Percentiles rank a stretch among this genome's conserved stretches.
phyloP scores from a whole-genome alignment of 2,113 vertebrate species.

The Agapornis roseicollis region DNA sequence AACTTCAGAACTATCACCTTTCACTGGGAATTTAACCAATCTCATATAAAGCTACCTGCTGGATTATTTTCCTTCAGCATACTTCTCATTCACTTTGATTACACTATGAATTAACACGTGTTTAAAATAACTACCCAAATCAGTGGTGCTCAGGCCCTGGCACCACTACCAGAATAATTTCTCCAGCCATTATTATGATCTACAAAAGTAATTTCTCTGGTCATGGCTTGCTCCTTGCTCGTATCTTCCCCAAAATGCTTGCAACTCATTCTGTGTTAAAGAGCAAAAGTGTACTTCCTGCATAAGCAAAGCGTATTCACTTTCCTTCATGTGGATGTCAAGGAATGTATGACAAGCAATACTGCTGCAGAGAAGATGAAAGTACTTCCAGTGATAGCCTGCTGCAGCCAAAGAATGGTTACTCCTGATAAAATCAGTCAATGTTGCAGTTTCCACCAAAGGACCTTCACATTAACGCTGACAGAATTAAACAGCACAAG shows the following conservation, averaged over 20 bases:
- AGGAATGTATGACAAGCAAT: background rate
- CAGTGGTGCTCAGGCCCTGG: background rate
- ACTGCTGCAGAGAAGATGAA: background rate
- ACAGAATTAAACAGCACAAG: background rate
- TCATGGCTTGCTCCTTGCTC: background rate
- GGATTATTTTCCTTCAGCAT: background rate
- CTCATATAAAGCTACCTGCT: background rate
- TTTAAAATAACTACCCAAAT: background rate
- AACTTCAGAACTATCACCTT: background rate
- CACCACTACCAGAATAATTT: background rate
- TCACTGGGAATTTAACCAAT: background rate
- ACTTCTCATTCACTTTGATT: background rate
- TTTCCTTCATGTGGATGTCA: background rate
- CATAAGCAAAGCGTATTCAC: background rate
- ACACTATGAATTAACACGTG: background rate
- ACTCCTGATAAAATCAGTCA: background rate
- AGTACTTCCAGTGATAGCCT: background rate
- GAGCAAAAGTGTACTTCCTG: background rate
- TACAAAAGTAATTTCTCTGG: background rate
- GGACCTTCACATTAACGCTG: background rate
- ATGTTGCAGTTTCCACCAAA: background rate
- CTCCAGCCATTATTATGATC: background rate
- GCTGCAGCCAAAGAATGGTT: background rate
- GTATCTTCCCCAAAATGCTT: background rate
- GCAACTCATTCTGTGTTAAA: background rate